A percentile compares a stretch with the other conserved stretches of the same genome.
These are phyloP conservation scores for Apodemus speciosus DNA, from an alignment of 2,113 vertebrate genomes.

Conservation along the genomic window DNA sequence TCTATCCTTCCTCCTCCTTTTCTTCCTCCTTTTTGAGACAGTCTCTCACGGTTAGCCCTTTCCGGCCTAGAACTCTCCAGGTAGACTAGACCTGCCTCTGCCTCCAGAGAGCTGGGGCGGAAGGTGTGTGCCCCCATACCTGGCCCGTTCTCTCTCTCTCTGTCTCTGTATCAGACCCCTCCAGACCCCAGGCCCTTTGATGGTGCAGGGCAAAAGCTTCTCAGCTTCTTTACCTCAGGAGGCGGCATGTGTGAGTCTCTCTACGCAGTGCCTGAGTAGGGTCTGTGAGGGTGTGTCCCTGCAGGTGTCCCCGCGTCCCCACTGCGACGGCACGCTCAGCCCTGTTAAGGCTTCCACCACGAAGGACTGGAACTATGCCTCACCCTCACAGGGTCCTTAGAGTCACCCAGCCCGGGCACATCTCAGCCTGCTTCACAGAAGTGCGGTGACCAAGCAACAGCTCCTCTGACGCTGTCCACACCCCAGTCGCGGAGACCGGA, in stretches of 20 bases:
- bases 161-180: neutral
- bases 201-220: neutral
- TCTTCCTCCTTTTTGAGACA: neutral
- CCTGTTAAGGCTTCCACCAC: neutral
- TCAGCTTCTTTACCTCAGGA: neutral
- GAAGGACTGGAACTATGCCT: accelerated
- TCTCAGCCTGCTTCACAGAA: neutral
- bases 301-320: neutral
- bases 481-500: neutral
- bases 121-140: neutral
- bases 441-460: neutral
- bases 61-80: neutral
- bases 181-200: neutral
- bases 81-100: neutral
- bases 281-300: too few relatives aligned
- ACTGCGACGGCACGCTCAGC: accelerated
- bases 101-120: neutral
- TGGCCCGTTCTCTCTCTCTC: neutral
- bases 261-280: accelerated
- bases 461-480: neutral
- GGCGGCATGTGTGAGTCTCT: accelerated
- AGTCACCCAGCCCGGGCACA: neutral
- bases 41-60: neutral
- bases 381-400: accelerated
- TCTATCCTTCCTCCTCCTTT: neutral